Evolutionary conservation across 2,113 vertebrate genomes (phyloP), one percentile per base, ranked within the genome.

Genomic region (Tachysurus fulvidraco): DNA sequence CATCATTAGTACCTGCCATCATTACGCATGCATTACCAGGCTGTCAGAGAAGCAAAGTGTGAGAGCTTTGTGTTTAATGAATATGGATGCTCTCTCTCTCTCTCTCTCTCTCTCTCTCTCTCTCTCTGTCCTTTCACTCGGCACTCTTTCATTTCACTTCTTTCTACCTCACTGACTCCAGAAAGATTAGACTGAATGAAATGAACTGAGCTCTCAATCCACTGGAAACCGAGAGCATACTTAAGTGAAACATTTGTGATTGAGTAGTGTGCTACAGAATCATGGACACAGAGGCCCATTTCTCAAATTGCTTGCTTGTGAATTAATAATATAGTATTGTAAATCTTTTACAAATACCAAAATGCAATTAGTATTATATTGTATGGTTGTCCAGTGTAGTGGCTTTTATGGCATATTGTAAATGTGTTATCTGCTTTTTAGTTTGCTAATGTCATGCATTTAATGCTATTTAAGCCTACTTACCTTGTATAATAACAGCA

Each of bases 161-260:
- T 96, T 95, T 95, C 95, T 95, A 95, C 87, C 92, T 95, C 94
- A 83, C 88, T 60, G 93, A 89, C 81, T 89, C 9, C 82, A 83
- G 91, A 94, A 96, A 96, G 94, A 95, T 95, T 95, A 94, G 92
- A 93, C 90, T 59, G 93, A 94, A 96, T 95, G 92, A 95, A 95
- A 95, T 94, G 94, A 93, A 95, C 78, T 73, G 79, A 85, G 60
- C n/a, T 46, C 82, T 84, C 81, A 91, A 88, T 84, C 69, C 80
- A 30, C 83, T 85, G 76, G 76, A 86, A 86, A 80, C 13, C 50
- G 16, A 13, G n/a, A 55, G 73, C 73, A 57, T 86, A 86, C 84
- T 86, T 86, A 80, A 67, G 46, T 54, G 84, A 60, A 41, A 65
- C 57, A 86, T 80, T 44, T 80, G 76, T 69, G 76, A 86, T 41